Base-by-base conservation (phyloP, 2,888 invertebrate species). In the Volucella zonaria region DNA sequence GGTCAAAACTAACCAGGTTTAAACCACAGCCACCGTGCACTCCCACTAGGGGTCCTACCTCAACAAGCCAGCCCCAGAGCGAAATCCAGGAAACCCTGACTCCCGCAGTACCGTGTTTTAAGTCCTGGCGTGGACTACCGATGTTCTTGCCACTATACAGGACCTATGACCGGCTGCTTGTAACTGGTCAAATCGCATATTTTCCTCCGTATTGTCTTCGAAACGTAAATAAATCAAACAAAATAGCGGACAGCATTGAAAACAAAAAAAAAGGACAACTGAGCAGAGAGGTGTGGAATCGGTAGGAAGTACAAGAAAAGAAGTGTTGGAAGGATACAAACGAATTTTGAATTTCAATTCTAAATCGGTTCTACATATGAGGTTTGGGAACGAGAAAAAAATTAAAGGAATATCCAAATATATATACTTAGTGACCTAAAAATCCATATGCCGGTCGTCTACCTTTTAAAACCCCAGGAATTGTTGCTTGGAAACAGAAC, bases 401-500 rank as follows among this genome's bases (percentile, higher is more conserved):
- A 68, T 74, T 51, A 79, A 66, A 76, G 23, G 1, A 23, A 61
- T 52, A 74, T 58, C 43, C 31, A n/a, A n/a, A n/a, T n/a, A n/a
- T n/a, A n/a, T 4, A 23, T 4, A 23, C 3, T 23, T 23, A 4
- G 3, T 3, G 23, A 23, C 42, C 15, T n/a, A 23, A n/a, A 12
- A 10, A 31, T 10, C 9, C 8, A 6, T 40, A 6, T 14, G 12
- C 12, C 42, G 23, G 23, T 15, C 18, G 49, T 66, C 77, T 88
- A 91, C 87, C 91, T 90, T 58, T 91, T 92, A 12, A 90, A 79
- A 47, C 91, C 89, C 92, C 92, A 92, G 10, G 90, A 91, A 88
- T 92, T 92, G 89, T 94, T 93, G 89, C 94, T 94, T 56, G 96
- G 96, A 52, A 95, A 95, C 49, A 96, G 96, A 86, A 96, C 96